Evolutionary conservation across 2,888 invertebrate genomes (phyloP).

Genomic region (Toxonevra muliebris): DNA sequence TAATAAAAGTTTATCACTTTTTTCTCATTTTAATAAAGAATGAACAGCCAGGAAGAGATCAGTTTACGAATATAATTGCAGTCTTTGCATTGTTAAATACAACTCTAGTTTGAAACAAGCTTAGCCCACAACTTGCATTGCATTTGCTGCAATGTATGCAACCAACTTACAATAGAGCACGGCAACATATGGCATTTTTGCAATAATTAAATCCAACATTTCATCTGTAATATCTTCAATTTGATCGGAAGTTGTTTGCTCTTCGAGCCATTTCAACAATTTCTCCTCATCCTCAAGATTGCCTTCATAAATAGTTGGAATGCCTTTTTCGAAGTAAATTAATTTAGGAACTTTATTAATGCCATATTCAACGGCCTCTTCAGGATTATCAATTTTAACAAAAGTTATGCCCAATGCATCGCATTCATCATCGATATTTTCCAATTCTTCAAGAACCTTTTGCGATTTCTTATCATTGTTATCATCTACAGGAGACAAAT

Average conservation of each 20-base stretch:
- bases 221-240: slow-evolving; percentile 95
- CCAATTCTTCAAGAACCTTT: slow-evolving; percentile 84
- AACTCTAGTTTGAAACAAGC: not conserved
- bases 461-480: slow-evolving; percentile 89
- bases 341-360: slow-evolving; percentile 87
- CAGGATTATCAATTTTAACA: slow-evolving; percentile 90
- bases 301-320: slow-evolving; percentile 80
- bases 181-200: slow-evolving; percentile 87
- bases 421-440: slow-evolving; percentile 94
- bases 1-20: no score
- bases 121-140: slow-evolving; percentile 1
- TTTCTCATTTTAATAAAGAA: no score
- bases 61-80: no score
- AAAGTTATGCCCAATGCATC: slow-evolving; percentile 88
- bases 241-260: slow-evolving; percentile 86
- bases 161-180: slow-evolving; percentile 85
- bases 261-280: slow-evolving; percentile 85
- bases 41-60: no score
- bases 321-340: slow-evolving; percentile 83
- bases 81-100: no score
- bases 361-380: slow-evolving; percentile 90
- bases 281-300: slow-evolving; percentile 90
- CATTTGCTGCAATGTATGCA: not conserved
- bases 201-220: slow-evolving; percentile 89
- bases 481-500: slow-evolving; percentile 71